Evolutionary conservation across 2,113 vertebrate species (phyloP).

Genomic region (Lates calcarifer): DNA sequence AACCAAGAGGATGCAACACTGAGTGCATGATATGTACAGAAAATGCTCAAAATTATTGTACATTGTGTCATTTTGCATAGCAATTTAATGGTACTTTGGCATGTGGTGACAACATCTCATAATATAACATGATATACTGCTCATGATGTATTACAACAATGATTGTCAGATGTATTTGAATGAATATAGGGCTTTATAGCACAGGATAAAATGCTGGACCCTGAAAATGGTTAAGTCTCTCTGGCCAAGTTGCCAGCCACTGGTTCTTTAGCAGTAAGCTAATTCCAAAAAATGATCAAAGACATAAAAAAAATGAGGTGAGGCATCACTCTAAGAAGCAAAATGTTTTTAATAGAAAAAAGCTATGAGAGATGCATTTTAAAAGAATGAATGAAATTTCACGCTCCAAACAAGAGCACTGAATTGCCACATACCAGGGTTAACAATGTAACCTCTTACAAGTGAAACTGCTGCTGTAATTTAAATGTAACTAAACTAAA

Average conservation of each 20-base stretch:
- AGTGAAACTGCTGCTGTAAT: too few relatives aligned
- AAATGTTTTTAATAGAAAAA: background rate
- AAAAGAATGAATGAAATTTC: background rate
- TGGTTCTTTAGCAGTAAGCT: background rate
- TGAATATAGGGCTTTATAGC: background rate
- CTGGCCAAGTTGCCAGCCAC: background rate
- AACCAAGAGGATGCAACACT: conserved; percentile 1
- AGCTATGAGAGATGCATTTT: background rate
- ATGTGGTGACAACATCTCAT: background rate
- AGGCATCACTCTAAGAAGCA: background rate
- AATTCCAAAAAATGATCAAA: background rate
- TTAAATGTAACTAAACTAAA: too few relatives aligned
- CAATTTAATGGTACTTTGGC: background rate
- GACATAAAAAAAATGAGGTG: background rate
- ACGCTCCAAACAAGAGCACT: background rate
- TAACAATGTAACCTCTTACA: background rate
- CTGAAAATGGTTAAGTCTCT: background rate
- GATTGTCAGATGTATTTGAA: background rate
- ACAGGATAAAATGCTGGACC: background rate
- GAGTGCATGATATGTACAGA: background rate
- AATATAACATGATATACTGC: conserved; percentile 15
- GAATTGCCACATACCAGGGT: background rate
- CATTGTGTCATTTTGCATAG: background rate
- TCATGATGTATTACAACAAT: background rate
- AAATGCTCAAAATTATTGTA: background rate